Conservation (phyloP, 2,888 invertebrate species). For the Cataglyphis cursor region DNA sequence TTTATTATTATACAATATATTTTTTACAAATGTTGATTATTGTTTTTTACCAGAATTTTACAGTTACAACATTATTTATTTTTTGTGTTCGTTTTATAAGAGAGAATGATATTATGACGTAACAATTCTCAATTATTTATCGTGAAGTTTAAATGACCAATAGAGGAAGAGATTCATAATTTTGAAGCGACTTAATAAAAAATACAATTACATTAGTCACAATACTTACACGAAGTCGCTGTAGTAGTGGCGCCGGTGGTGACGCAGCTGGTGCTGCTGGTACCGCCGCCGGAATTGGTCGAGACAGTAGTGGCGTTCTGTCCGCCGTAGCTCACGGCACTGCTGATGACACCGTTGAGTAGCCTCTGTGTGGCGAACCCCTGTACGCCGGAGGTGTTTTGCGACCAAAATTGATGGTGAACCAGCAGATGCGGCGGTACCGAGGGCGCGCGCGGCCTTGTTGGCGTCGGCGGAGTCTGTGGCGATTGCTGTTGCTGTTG, state of each 20-base stretch:
- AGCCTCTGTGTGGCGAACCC: constrained; percentile 85
- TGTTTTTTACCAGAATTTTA: too few relatives aligned
- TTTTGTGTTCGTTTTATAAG: neutral
- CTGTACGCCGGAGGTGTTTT: constrained; percentile 83
- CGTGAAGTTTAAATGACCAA: neutral
- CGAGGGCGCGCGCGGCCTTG: constrained; percentile 87
- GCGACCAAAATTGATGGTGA: constrained; percentile 87
- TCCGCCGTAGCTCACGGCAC: constrained; percentile 82
- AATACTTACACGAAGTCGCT: constrained; percentile 69
- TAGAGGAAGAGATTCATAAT: neutral
- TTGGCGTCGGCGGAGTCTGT: constrained; percentile 73
- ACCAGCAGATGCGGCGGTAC: constrained; percentile 87
- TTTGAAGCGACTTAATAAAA: neutral
- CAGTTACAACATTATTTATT: too few relatives aligned
- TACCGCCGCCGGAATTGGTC: constrained; percentile 65
- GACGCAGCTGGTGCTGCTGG: constrained; percentile 46
- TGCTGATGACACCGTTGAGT: constrained; percentile 85
- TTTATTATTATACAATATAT: neutral
- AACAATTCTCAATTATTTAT: neutral
- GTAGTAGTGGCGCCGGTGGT: constrained; percentile 69
- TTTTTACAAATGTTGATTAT: neutral
- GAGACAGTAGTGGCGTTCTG: constrained; percentile 80
- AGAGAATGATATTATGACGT: neutral
- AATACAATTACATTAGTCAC: neutral
- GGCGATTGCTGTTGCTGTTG: constrained; percentile 66